Base-by-base conservation (phyloP, 2,888 invertebrate genomes). In the Epistrophe eligans region DNA sequence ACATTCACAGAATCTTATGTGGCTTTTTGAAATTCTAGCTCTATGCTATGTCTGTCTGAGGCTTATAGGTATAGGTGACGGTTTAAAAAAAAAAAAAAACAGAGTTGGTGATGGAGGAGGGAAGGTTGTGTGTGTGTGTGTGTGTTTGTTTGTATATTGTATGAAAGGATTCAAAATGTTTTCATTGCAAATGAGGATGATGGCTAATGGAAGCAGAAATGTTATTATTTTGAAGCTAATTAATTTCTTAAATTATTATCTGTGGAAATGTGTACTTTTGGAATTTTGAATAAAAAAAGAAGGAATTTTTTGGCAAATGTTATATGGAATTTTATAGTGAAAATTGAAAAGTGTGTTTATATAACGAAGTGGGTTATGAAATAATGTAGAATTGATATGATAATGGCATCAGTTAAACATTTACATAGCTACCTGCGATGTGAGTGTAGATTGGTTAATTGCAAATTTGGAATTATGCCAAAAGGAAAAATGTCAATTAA, bases 171-270 rank as follows among this genome's bases (percentile, higher is more conserved):
- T 64, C 15, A 4, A 48, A 70, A 55, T 83, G 55, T 79, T 67
- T 62, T 38, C 55, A 52, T 45, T 60, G 19, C 58, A 52, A 50
- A 45, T 32, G 67, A 35, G 66, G 57, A 48, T 7, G 19, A 48
- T 7, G 19, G 50, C 84, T 71, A 76, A 79, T 79, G 79, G 79
- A 74, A 70, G 62, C 32, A 28, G 58, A 77, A 77, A 77, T 81
- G 66, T 77, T 76, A 81, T 84, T 81, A 77, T 67, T 64, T 72
- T 58, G 66, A 40, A 60, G 73, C 58, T 85, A 85, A 85, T 85
- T 85, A 85, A 77, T 85, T 84, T 76, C 64, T 52, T 57, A 55
- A 76, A 80, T 76, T 80, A 72, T 79, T 32, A 40, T 60, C 40
- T 57, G 57, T 57, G 64, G 40, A 45, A 67, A 32, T 58, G 58